These are phyloP conservation scores for Danio jaintianensis DNA, from an alignment of 2,797 vertebrate genomes.

Conservation along the genomic window DNA sequence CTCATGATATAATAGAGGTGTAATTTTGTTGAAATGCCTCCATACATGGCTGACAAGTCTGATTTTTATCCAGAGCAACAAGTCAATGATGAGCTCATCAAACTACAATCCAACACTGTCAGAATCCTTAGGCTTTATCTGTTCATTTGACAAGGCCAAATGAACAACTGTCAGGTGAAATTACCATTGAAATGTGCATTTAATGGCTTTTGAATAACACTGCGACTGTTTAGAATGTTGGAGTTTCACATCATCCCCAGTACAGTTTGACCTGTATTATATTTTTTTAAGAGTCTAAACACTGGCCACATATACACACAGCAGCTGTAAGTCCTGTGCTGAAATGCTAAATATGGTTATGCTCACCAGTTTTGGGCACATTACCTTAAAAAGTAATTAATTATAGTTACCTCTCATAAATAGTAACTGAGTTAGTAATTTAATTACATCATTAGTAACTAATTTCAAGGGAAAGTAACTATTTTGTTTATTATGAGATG, in stretches of 20 bases:
- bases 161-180: neutral
- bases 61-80: constrained; percentile 21
- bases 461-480: too few relatives aligned
- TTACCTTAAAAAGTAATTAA: too few relatives aligned
- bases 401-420: too few relatives aligned
- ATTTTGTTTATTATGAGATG: too few relatives aligned
- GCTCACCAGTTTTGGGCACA: too few relatives aligned
- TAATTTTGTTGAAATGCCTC: constrained; percentile 4
- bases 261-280: too few relatives aligned
- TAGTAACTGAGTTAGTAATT: too few relatives aligned
- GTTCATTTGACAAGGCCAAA: constrained; percentile 23
- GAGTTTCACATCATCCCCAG: neutral
- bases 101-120: neutral
- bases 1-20: neutral
- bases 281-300: neutral
- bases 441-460: too few relatives aligned
- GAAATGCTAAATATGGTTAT: neutral
- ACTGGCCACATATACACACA: neutral
- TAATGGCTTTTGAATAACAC: neutral
- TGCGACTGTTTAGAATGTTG: neutral
- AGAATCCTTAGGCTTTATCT: constrained; percentile 13
- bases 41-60: neutral
- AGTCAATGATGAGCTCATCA: constrained; percentile 15
- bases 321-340: neutral
- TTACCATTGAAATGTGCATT: neutral